These are phyloP conservation scores for Agrilus biguttatus DNA, from an alignment of 2,888 invertebrate species.

Conservation along the genomic window DNA sequence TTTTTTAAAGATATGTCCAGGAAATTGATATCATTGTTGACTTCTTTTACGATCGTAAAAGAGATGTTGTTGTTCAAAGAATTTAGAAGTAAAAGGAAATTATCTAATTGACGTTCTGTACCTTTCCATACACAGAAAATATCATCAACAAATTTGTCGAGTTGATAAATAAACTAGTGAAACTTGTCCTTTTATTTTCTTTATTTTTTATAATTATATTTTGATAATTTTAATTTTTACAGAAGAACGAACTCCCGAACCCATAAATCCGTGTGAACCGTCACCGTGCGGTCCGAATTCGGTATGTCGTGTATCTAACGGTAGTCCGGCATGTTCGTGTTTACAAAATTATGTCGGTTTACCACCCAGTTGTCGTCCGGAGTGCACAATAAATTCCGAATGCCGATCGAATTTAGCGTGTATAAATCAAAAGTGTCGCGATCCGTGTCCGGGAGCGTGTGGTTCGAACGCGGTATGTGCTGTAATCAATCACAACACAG, in stretches of 20 bases:
- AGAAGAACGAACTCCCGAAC: conserved; percentile 4
- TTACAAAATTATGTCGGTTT: conserved; percentile 41
- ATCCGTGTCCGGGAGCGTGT: conserved; percentile 39
- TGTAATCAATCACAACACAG: conserved; percentile 52
- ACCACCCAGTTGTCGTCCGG: conserved; percentile 45
- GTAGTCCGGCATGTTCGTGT: conserved; percentile 43
- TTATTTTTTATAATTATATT: no score
- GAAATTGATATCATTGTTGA: no score
- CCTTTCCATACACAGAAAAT: no score
- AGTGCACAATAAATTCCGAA: conserved; percentile 40
- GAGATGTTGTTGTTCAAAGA: no score
- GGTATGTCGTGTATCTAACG: conserved; percentile 50
- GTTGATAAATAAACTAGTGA: no score
- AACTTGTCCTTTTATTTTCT: no score
- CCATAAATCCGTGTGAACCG: conserved; percentile 47
- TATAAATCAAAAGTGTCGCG: conserved; percentile 25
- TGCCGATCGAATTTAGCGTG: conserved; percentile 34
- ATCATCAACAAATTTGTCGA: no score
- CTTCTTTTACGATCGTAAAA: no score
- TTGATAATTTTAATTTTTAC: neutral
- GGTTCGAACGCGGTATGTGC: conserved; percentile 35
- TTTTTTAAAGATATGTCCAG: no score
- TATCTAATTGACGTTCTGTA: no score
- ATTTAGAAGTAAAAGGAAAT: no score
- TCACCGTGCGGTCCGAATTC: conserved; percentile 70